Evolutionary conservation across 2,797 vertebrate genomes (phyloP), one percentile per base, ranked within the genome.

Genomic region (Sebastes steindachneri): DNA sequence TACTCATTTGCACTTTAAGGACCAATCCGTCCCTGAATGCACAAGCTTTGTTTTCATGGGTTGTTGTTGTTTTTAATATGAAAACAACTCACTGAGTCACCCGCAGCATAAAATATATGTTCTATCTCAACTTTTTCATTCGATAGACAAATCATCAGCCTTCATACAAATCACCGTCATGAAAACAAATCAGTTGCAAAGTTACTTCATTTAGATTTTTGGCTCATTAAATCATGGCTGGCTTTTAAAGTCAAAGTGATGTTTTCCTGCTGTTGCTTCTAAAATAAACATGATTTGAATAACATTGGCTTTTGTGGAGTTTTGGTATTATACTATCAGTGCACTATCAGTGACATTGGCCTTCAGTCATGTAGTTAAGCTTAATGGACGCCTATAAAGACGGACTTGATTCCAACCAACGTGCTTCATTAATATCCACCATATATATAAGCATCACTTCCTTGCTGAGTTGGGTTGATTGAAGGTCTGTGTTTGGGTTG

Each of bases 1-100:
- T 87, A 85, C 82, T 93, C 72, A 86, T 89, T 93, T 94, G 92
- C 90, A 91, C 88, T 92, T 93, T 92, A 89, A 93, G 86, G 85
- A 86, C 35, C 3, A 77, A 69, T 78, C 21, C 0, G 25, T 89
- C 71, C 48, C 81, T 55, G 80, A 70, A 82, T 63, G 67, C 75
- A 71, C 72, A 70, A 35, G 53, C 72, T 51, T 81, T 85, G 75
- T 83, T 76, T 82, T 83, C 57, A 69, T 77, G 53, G 63, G 85
- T 45, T 29, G 35, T 37, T 45, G 35, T 37, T 78, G 48, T 65
- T 73, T 23, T 57, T 78, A 54, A 70, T 73, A 55, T 75, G 41
- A 86, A 84, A 83, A 77, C 68, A 83, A 81, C 65, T 55, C 26
- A 51, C 26, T 8, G 68, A 57, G 21, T 77, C 69, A 4, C 14